These are phyloP conservation scores for Brachypteracias leptosomus DNA, from an alignment of 2,113 vertebrate genomes.

Conservation along the genomic window DNA sequence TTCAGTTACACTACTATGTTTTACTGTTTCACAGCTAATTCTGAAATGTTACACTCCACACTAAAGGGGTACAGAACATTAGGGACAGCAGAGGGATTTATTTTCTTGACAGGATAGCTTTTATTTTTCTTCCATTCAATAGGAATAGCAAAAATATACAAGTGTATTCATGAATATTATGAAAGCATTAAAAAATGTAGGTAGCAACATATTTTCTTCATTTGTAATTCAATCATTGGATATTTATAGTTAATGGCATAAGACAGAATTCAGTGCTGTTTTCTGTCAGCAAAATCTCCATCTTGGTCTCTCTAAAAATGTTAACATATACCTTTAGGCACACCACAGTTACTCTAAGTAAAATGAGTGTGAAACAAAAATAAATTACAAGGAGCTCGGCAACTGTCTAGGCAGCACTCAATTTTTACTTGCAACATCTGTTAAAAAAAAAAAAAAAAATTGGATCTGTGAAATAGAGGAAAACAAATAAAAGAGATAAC, in stretches of 20 bases:
- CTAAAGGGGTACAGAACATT: neutral
- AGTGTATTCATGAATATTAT: neutral
- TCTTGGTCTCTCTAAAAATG: neutral
- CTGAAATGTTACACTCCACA: neutral
- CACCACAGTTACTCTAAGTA: neutral
- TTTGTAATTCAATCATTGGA: neutral
- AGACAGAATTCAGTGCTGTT: neutral
- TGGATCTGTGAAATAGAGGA: neutral
- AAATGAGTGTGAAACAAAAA: slow-evolving; percentile 22
- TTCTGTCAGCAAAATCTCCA: neutral
- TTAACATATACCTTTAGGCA: neutral
- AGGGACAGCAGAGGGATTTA: neutral
- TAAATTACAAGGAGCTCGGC: neutral
- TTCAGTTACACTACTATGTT: neutral
- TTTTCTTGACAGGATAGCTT: neutral
- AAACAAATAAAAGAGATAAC: neutral
- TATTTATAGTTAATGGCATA: neutral
- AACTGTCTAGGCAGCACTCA: neutral
- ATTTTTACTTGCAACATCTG: neutral
- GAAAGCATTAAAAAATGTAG: neutral
- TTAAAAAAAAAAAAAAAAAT: neutral
- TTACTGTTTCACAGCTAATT: slow-evolving; percentile 28
- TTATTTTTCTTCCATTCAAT: neutral
- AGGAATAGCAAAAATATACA: neutral
- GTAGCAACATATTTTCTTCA: neutral